phyloP scores from a whole-genome alignment of 2,797 vertebrate species.

The Sarcophilus harrisii region DNA sequence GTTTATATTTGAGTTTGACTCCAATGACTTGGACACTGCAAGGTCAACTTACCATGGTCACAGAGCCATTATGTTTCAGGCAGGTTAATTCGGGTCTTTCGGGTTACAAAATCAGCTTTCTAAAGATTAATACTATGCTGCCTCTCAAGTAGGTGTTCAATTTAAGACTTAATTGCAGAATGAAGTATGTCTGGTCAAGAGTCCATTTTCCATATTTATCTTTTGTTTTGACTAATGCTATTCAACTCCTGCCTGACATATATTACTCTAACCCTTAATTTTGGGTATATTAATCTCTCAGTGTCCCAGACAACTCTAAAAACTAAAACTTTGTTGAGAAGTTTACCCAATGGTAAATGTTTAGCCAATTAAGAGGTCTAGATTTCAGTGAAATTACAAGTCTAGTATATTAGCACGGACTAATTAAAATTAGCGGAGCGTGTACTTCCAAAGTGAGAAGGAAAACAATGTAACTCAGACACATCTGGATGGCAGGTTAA shows the following conservation, averaged over 20 bases:
- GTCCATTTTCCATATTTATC: not conserved
- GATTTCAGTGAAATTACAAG: not conserved
- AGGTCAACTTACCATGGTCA: not conserved
- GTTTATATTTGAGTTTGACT: not conserved
- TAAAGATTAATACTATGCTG: too few relatives aligned
- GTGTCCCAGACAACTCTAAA: not conserved
- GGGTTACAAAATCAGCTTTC: too few relatives aligned
- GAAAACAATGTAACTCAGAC: slow-evolving; percentile 1
- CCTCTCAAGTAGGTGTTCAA: not conserved
- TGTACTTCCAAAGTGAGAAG: not conserved
- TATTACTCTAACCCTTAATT: not conserved
- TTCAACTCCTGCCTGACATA: not conserved
- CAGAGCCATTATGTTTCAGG: not conserved
- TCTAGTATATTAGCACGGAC: not conserved
- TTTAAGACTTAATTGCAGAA: not conserved
- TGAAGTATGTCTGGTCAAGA: not conserved
- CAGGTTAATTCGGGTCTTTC: not conserved
- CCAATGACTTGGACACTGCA: not conserved
- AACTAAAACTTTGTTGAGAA: not conserved
- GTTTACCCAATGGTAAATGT: too few relatives aligned
- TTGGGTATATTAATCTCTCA: not conserved
- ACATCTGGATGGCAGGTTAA: not conserved
- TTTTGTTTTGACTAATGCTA: not conserved
- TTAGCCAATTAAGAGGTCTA: not conserved
- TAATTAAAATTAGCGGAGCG: not conserved